Evolutionary conservation across 2,113 vertebrate species (phyloP).

Genomic region (Phodopus roborovskii): DNA sequence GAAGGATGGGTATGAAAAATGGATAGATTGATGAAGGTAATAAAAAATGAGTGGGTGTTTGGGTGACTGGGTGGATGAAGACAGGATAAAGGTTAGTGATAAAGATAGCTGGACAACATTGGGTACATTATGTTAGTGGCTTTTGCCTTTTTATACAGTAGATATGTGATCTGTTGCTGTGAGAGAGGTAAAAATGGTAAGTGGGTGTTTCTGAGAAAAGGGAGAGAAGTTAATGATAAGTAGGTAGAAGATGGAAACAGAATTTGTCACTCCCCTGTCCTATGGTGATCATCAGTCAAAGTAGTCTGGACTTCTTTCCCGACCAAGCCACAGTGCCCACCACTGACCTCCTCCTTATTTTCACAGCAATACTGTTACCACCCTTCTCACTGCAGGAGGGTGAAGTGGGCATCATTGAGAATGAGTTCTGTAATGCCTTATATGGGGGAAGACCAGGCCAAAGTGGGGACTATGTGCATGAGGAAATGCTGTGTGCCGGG

Average conservation of each 20-base stretch:
- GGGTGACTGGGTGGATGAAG: neutral
- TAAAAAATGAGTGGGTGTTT: too few relatives aligned
- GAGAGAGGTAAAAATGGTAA: neutral
- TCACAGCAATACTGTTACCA: conserved; percentile 4
- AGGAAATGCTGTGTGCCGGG: conserved; percentile 70
- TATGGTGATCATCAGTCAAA: neutral
- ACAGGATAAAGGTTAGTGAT: neutral
- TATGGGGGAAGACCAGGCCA: neutral
- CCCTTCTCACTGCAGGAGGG: conserved; percentile 73
- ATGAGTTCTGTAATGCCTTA: conserved; percentile 48
- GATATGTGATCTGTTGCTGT: neutral
- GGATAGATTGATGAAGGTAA: neutral
- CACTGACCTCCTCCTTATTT: neutral
- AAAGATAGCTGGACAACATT: neutral
- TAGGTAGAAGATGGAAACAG: neutral
- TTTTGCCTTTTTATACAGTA: neutral
- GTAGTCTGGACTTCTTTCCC: neutral
- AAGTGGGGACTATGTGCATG: neutral
- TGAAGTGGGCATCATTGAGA: conserved; percentile 56
- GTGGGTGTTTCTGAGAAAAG: neutral
- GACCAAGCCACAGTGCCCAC: neutral
- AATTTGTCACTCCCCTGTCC: neutral
- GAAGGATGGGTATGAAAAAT: neutral
- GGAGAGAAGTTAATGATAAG: neutral
- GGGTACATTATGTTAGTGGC: neutral